Percentiles rank a stretch among this genome's conserved stretches.
phyloP scores from a whole-genome alignment of 2,113 vertebrate genomes.

The Actinemys pallida region DNA sequence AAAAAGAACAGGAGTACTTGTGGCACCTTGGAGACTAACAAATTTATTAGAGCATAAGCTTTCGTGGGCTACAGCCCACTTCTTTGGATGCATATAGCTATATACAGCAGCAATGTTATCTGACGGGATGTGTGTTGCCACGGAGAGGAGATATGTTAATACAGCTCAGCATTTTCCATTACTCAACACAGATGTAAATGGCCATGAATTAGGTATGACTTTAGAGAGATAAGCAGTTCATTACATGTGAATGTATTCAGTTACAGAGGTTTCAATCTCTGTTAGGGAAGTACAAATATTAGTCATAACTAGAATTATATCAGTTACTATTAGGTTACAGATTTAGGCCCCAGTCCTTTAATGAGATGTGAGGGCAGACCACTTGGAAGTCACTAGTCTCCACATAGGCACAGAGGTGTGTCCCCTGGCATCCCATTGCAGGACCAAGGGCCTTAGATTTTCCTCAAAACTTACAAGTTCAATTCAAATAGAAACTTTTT shows the following conservation, averaged over 20 bases:
- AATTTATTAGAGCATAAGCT: too few relatives aligned
- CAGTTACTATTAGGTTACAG: neutral
- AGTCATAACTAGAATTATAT: neutral
- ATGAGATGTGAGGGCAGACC: neutral
- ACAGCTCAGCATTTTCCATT: neutral
- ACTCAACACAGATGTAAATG: accelerated
- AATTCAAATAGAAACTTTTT: neutral
- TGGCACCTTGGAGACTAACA: too few relatives aligned
- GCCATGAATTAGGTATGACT: neutral
- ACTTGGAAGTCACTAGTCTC: neutral
- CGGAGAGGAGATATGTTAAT: neutral
- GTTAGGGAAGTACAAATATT: neutral
- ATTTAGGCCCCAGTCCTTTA: neutral
- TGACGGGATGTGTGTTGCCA: neutral
- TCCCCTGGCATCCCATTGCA: neutral
- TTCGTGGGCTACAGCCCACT: too few relatives aligned
- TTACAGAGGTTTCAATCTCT: neutral
- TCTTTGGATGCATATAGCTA: too few relatives aligned
- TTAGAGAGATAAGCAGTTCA: neutral
- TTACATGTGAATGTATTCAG: neutral
- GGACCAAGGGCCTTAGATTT: neutral
- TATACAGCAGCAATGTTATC: accelerated
- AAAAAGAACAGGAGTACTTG: too few relatives aligned
- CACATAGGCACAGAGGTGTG: neutral
- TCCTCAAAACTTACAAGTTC: neutral